A percentile compares a stretch with the other conserved stretches of the same genome.
phyloP scores from a whole-genome alignment of 2,113 vertebrate species.

The Zingel zingel region DNA sequence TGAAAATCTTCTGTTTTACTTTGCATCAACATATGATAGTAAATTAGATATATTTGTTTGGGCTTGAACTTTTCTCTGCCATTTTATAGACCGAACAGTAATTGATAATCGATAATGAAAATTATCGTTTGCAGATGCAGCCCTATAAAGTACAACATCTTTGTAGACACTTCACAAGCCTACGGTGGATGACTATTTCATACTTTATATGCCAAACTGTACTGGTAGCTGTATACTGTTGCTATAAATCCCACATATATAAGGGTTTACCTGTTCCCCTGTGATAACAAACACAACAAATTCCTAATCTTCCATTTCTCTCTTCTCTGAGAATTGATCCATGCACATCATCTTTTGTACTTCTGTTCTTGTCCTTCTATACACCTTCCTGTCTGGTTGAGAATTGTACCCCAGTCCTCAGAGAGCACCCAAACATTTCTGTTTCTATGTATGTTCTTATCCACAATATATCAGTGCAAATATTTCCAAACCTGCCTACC shows the following conservation, averaged over 20 bases:
- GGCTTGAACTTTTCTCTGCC: no score
- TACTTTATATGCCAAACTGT: neutral
- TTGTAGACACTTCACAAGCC: no score
- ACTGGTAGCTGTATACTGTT: neutral
- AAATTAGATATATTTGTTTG: neutral
- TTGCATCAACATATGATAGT: neutral
- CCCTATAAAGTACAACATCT: no score
- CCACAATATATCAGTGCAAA: neutral
- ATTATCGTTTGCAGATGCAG: neutral
- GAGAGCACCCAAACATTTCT: neutral
- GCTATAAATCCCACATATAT: neutral
- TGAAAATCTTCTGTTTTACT: neutral
- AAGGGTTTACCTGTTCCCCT: neutral
- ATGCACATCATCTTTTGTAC: neutral
- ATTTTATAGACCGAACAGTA: neutral
- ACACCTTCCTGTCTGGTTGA: neutral
- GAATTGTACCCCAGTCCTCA: neutral
- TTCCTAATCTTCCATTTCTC: neutral
- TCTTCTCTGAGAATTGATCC: neutral
- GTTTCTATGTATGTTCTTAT: neutral
- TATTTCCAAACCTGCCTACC: neutral
- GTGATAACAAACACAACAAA: conserved; percentile 20
- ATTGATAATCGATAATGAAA: neutral
- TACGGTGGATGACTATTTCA: no score
- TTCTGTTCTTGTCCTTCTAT: neutral